These are phyloP conservation scores for Muscicapa striata DNA, from an alignment of 2,797 vertebrate genomes.

Conservation along the genomic window DNA sequence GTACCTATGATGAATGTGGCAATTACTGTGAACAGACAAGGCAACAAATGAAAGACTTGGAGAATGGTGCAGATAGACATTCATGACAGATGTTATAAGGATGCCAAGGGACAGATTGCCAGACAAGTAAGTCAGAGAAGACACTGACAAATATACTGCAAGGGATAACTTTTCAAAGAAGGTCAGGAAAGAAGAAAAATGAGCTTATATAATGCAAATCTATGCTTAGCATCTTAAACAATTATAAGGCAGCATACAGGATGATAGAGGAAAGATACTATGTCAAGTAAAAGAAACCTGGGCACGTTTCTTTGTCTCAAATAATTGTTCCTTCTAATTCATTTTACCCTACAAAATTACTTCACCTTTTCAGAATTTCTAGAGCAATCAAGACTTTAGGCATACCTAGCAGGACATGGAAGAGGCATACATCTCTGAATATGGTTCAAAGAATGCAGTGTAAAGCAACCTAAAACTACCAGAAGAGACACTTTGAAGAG, in stretches of 20 bases:
- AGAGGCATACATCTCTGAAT: neutral
- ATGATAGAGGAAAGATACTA: neutral
- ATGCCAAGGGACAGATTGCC: constrained; percentile 58
- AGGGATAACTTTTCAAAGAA: constrained; percentile 56
- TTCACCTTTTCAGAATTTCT: neutral
- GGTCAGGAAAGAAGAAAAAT: constrained; percentile 64
- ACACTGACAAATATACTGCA: constrained; percentile 67
- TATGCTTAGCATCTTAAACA: constrained; percentile 1
- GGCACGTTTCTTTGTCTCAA: neutral
- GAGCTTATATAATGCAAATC: constrained; percentile 40
- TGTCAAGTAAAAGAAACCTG: neutral
- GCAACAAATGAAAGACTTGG: constrained; percentile 69
- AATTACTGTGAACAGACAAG: constrained; percentile 70
- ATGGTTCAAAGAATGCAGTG: neutral
- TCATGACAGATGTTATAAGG: constrained; percentile 72
- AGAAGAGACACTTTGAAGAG: neutral
- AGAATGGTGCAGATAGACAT: constrained; percentile 57
- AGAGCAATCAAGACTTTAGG: neutral
- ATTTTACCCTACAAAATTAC: neutral
- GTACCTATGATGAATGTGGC: constrained; percentile 68
- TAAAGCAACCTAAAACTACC: neutral
- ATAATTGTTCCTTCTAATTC: neutral
- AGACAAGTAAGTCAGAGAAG: constrained; percentile 61
- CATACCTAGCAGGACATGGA: neutral
- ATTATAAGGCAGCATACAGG: neutral